Evolutionary conservation across 2,113 vertebrate genomes (phyloP).

Genomic region (Vidua chalybeata): DNA sequence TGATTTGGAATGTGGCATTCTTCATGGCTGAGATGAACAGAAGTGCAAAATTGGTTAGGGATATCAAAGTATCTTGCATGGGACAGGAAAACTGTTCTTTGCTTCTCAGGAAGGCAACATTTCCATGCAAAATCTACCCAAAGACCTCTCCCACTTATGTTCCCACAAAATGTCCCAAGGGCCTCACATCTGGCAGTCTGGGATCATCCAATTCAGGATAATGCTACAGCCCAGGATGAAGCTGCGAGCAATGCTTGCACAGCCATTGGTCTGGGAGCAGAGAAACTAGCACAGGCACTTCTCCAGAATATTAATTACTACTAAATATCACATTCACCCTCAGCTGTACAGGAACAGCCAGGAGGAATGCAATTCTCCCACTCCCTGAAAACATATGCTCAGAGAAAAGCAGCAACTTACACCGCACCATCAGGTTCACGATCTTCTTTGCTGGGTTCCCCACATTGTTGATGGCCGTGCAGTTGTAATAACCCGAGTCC

Average conservation of each 20-base stretch:
- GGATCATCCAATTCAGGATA: background rate
- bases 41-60: slow-evolving; percentile 12
- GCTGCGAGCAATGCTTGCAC: background rate
- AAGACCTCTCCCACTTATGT: background rate
- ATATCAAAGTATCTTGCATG: background rate
- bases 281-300: background rate
- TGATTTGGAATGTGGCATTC: slow-evolving; percentile 97
- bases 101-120: background rate
- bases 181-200: background rate
- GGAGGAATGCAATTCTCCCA: background rate
- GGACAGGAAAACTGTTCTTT: background rate
- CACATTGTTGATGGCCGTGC: slow-evolving; percentile 94
- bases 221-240: background rate
- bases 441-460: slow-evolving; percentile 95
- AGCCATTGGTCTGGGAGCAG: background rate
- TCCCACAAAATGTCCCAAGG: background rate
- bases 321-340: background rate
- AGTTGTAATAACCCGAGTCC: slow-evolving; percentile 94
- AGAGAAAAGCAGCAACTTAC: slow-evolving; percentile 59
- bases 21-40: slow-evolving; percentile 81
- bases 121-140: background rate
- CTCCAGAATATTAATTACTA: background rate
- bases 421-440: slow-evolving; percentile 89
- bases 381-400: background rate
- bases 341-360: background rate